Evolutionary conservation across 2,797 vertebrate genomes (phyloP).

Genomic region (Vultur gryphus): DNA sequence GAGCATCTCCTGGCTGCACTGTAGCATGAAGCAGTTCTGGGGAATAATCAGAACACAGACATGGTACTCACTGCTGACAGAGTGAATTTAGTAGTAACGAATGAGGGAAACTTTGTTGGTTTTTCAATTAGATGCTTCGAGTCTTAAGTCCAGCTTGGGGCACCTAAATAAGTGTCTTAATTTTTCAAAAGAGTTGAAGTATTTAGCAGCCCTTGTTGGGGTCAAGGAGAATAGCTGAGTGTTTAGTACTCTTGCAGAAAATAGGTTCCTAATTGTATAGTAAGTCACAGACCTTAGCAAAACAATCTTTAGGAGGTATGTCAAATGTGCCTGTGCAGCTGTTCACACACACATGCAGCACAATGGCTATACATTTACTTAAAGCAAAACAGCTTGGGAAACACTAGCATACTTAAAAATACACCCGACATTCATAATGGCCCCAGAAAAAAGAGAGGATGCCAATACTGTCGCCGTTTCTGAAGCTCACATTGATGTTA

Average conservation of each 20-base stretch:
- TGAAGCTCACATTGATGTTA: not conserved
- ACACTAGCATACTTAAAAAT: not conserved
- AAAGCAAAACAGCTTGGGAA: not conserved
- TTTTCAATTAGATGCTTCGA: not conserved
- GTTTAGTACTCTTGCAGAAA: not conserved
- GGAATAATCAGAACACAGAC: not conserved
- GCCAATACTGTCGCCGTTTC: rapidly evolving
- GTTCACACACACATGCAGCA: not conserved
- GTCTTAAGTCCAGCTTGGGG: not conserved
- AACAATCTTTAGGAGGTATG: not conserved
- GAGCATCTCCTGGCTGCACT: not conserved
- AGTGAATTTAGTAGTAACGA: not conserved
- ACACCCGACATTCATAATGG: not conserved
- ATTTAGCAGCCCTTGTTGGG: not conserved
- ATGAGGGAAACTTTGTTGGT: not conserved
- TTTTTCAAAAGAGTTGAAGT: not conserved
- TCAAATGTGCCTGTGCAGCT: not conserved
- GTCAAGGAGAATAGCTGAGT: not conserved
- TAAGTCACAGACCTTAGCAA: not conserved
- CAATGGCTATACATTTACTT: not conserved
- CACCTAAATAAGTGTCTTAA: not conserved
- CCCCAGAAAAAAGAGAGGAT: not conserved
- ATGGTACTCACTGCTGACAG: not conserved
- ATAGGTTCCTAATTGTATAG: not conserved
- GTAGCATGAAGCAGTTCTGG: not conserved